These are phyloP conservation scores for Myotis planiceps DNA, from an alignment of 2,797 vertebrate species.

Conservation along the genomic window DNA sequence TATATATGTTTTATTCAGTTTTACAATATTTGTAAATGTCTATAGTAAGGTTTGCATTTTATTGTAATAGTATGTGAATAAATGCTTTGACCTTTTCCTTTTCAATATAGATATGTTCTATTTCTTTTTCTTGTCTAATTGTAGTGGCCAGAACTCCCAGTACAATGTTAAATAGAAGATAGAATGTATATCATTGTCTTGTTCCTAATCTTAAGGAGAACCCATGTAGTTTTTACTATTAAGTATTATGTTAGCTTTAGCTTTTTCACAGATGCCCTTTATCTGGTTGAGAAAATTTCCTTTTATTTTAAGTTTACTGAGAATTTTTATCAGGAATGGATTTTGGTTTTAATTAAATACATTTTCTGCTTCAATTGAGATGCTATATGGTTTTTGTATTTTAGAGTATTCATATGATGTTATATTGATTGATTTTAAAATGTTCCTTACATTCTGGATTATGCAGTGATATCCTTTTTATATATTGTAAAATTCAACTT, in stretches of 20 bases:
- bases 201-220: background rate
- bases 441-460: background rate
- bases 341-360: background rate
- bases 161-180: background rate
- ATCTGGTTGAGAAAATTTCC: background rate
- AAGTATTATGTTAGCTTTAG: background rate
- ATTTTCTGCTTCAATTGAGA: background rate
- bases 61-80: conserved; percentile 9
- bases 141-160: background rate
- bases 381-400: background rate
- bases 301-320: background rate
- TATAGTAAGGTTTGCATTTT: background rate
- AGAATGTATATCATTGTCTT: background rate
- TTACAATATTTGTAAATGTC: background rate
- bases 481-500: conserved; percentile 13
- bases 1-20: background rate
- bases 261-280: background rate
- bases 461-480: background rate
- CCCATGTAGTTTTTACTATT: background rate
- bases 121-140: conserved; percentile 45
- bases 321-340: background rate
- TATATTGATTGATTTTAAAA: conserved; percentile 17
- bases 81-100: background rate
- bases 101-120: background rate
- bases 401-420: background rate